Base-by-base conservation (phyloP, 2,113 vertebrate species). In the Paracanthobrama guichenoti region DNA sequence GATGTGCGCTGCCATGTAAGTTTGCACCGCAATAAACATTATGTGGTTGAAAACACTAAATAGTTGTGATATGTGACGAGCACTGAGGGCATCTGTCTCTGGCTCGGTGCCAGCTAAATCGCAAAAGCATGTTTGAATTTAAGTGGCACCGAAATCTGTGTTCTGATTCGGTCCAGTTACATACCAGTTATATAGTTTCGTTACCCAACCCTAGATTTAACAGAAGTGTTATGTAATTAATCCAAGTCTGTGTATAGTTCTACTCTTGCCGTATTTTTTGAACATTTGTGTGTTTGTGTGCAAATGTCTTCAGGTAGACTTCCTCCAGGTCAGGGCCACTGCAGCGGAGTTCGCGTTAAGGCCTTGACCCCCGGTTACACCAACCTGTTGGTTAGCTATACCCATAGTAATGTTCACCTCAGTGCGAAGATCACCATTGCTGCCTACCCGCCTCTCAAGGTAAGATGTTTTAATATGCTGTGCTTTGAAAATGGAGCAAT, bases 381-480 rank as follows among this genome's bases (percentile, higher is more conserved):
- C 2, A 81, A 88, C 0, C 92, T 99, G 13, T 92, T 93, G 1
- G 97, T 97, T 83, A 97, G 96, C 91, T 98, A 98, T 89, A 93
- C 62, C 44, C 96, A 96, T 0, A 92, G 94, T 77, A 95, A 92
- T 0, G 46, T 97, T 77, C 95, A 94, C 82, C 96, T 99, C 81
- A 95, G 91, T 1, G 94, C 96, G 79, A 95, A 93, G 87, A 96
- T 99, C 92, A 94, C 95, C 82, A 94, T 99, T 1, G 96, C 96
- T 2, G 95, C 96, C n/a, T 93, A 97, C 84, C 91, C 95, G 4
- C 96, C 96, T 0, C 93, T 99, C 28, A 93, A 86, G 87, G 98
- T 98, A 91, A 96, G 96, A 89, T 35, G 18, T 46, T 42, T 55
- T 22, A 12, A 67, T 24, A 24, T 12, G 3, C 12, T 1, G 39